Percentiles rank a stretch among this genome's conserved stretches.
These are phyloP conservation scores for Allobates femoralis DNA, from an alignment of 2,797 vertebrate genomes.

Conservation along the genomic window DNA sequence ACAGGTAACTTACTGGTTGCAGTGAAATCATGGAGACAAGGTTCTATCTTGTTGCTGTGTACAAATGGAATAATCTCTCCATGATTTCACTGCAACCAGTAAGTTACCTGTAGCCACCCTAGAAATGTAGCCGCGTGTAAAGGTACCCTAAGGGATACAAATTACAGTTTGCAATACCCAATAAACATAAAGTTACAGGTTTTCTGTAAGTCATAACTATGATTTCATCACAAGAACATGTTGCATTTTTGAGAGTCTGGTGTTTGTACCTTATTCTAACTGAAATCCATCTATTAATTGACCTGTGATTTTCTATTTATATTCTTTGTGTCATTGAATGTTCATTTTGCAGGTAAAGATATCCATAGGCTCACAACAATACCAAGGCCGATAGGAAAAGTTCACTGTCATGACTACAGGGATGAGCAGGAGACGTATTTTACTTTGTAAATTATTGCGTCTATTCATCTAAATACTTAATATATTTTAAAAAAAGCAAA, in stretches of 20 bases:
- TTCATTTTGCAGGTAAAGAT: no score
- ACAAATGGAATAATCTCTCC: no score
- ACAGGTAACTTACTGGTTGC: no score
- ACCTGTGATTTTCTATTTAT: not conserved
- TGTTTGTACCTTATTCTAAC: not conserved
- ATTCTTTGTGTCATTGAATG: not conserved
- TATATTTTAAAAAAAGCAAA: constrained; percentile 15
- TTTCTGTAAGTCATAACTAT: not conserved
- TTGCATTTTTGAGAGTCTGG: not conserved
- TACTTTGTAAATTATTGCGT: not conserved
- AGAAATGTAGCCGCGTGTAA: no score
- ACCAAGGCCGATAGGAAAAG: not conserved
- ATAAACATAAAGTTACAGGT: no score
- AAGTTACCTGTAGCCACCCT: no score
- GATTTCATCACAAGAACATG: not conserved
- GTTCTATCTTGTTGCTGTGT: no score
- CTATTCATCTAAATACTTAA: constrained; percentile 14
- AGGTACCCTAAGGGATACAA: no score
- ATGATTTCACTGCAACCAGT: no score
- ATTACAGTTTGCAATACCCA: no score
- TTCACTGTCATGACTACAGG: not conserved
- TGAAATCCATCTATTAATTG: not conserved
- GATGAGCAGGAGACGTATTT: constrained; percentile 1
- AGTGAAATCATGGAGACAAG: no score
- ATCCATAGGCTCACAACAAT: not conserved